These are phyloP conservation scores for Eupithecia inturbata DNA, from an alignment of 2,888 invertebrate genomes.

Conservation along the genomic window DNA sequence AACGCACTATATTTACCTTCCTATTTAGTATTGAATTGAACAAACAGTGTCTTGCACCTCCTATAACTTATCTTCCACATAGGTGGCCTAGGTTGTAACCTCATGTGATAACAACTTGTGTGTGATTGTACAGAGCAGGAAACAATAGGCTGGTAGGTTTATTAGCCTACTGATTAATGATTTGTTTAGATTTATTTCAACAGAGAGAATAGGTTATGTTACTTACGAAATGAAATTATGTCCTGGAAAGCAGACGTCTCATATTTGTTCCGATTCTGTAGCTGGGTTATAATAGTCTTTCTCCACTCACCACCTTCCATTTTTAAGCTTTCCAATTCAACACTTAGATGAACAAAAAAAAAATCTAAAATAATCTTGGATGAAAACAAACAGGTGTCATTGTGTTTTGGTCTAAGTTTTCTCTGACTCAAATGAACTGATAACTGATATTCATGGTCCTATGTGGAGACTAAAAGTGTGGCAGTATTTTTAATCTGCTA, in stretches of 20 bases:
- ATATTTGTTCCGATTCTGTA: slow-evolving; percentile 89
- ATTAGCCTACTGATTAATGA: slow-evolving; percentile 49
- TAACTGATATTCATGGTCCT: neutral
- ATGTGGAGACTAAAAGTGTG: neutral
- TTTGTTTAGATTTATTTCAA: slow-evolving; percentile 24
- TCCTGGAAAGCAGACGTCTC: slow-evolving; percentile 91
- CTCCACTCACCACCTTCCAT: slow-evolving; percentile 87
- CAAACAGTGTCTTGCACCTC: neutral
- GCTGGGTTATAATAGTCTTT: slow-evolving; percentile 86
- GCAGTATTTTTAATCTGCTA: neutral
- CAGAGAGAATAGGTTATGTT: slow-evolving; percentile 62
- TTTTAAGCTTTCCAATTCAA: slow-evolving; percentile 52
- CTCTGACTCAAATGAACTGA: neutral
- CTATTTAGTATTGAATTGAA: no score
- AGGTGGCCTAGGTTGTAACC: slow-evolving; percentile 26
- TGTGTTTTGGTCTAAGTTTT: slow-evolving; percentile 13
- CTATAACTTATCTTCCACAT: neutral
- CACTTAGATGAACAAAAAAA: slow-evolving; percentile 49
- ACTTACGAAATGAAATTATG: slow-evolving; percentile 92
- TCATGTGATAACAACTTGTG: slow-evolving; percentile 23
- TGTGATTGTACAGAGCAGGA: slow-evolving; percentile 37
- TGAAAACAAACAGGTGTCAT: slow-evolving; percentile 70
- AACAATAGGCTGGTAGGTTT: slow-evolving; percentile 48
- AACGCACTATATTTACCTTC: no score
- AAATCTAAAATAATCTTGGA: slow-evolving; percentile 53